Conservation (phyloP, 2,888 invertebrate genomes). For the Tetragonula carbonaria region DNA sequence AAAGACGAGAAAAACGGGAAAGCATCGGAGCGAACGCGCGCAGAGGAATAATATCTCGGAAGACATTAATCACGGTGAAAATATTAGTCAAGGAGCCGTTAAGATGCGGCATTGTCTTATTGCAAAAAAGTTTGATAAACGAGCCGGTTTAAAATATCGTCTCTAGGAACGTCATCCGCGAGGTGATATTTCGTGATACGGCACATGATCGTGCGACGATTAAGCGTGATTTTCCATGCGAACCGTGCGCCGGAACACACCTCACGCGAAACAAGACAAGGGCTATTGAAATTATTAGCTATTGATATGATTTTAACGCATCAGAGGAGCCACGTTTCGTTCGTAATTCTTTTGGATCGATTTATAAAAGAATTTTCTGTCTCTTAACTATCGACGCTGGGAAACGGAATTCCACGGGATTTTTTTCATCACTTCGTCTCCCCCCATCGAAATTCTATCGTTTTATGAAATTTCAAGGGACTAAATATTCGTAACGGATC, state of each 20-base stretch:
- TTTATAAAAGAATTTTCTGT: too few relatives aligned
- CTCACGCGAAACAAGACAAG: background rate
- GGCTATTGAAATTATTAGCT: background rate
- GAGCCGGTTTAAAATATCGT: conserved; percentile 49
- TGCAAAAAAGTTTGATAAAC: conserved; percentile 47
- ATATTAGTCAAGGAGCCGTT: conserved; percentile 56
- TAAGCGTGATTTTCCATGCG: conserved; percentile 27
- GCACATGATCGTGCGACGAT: conserved; percentile 32
- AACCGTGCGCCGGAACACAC: background rate
- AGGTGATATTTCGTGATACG: conserved; percentile 22
- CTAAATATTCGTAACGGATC: too few relatives aligned
- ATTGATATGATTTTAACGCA: too few relatives aligned
- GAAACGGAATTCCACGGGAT: too few relatives aligned
- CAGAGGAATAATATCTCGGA: conserved; percentile 41
- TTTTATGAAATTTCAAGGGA: too few relatives aligned
- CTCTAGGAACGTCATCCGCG: background rate
- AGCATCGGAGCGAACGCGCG: background rate
- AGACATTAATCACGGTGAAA: conserved; percentile 53
- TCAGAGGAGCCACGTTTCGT: too few relatives aligned
- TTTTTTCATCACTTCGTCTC: too few relatives aligned
- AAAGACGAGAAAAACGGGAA: conserved; percentile 7
- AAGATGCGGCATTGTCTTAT: conserved; percentile 47
- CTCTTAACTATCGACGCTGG: too few relatives aligned
- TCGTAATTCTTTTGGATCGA: too few relatives aligned
- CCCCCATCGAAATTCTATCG: too few relatives aligned